A percentile compares a stretch with the other conserved stretches of the same genome.
Evolutionary conservation across 2,888 invertebrate species (phyloP).

Genomic region (Dryobota labecula): DNA sequence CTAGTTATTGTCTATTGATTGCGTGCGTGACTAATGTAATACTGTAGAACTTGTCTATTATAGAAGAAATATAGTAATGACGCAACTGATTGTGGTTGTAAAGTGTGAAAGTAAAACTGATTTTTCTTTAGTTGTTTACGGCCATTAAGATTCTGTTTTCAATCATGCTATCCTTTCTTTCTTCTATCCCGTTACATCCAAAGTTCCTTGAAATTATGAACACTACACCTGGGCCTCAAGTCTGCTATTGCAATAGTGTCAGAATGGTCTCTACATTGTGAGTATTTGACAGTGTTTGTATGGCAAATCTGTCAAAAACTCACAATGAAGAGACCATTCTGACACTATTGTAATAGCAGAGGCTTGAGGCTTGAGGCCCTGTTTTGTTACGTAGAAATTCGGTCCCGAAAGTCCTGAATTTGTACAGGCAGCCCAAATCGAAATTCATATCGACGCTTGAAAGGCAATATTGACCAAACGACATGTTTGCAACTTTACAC

Average conservation of each 20-base stretch:
- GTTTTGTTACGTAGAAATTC: not conserved
- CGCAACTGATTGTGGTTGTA: slow-evolving; percentile 42
- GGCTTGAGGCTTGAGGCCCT: too few relatives aligned
- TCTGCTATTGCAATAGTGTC: too few relatives aligned
- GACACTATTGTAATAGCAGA: too few relatives aligned
- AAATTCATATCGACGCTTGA: too few relatives aligned
- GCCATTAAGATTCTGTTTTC: not conserved
- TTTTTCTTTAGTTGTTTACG: not conserved
- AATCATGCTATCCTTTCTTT: not conserved
- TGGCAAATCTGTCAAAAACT: too few relatives aligned
- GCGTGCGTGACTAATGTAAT: slow-evolving; percentile 51
- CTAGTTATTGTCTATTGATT: slow-evolving; percentile 52
- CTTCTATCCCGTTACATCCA: not conserved
- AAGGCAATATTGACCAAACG: too few relatives aligned
- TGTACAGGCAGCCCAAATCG: not conserved
- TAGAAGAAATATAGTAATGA: slow-evolving; percentile 44
- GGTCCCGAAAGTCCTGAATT: not conserved
- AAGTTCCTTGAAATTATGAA: not conserved
- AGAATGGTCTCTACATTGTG: too few relatives aligned
- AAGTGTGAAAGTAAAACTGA: slow-evolving; percentile 35
- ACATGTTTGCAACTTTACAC: too few relatives aligned
- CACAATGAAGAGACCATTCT: too few relatives aligned
- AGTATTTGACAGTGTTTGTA: too few relatives aligned
- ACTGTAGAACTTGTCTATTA: slow-evolving; percentile 32
- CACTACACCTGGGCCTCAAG: too few relatives aligned